Evolutionary conservation across 2,888 invertebrate species (phyloP), one percentile per base, ranked within the genome.

Genomic region (Onchidella celtica): DNA sequence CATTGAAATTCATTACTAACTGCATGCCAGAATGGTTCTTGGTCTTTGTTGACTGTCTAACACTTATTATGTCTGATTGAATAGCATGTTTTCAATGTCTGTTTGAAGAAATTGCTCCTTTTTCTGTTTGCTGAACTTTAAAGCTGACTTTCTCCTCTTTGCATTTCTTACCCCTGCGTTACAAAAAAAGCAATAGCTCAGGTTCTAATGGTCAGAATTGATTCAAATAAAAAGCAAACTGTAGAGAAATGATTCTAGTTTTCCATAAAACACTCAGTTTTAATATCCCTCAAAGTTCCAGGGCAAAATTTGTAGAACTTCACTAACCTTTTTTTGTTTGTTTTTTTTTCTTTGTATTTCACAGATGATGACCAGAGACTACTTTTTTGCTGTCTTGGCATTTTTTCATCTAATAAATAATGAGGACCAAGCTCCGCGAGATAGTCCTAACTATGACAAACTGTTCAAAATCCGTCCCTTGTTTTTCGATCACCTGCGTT

Each of bases 381-480:
- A 36, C 32, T 68, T 68, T n/a, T 38, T 21, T 24, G 34, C 68
- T 21, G n/a, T 68, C 1, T 36, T 68, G 34, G 38, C 24, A 38
- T 9, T 68, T 4, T 68, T 34, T 9, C 34, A 68, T 38, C 2
- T 68, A 24, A 36, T 24, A 21, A 38, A 68, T 24, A 34, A 68
- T 24, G 9, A 3, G 3, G 9, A 34, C 11, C 17, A 34, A 36
- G 9, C 24, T 17, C 32, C 34, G 36, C 21, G 17, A 29, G 36
- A 38, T 17, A 36, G 36, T 34, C 21, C 9, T 24, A 9, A 68
- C 36, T 24, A 68, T 36, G 61, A 73, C 59, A 73, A 61, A 24
- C 73, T 73, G 3, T 73, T 73, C 73, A 73, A 73, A 21, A 36
- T 73, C 2, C 47, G 47, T 6, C 6, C 6, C 6, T 6, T 47